Base-by-base conservation (phyloP, 2,113 vertebrate genomes). In the Sphaerodactylus townsendi region DNA sequence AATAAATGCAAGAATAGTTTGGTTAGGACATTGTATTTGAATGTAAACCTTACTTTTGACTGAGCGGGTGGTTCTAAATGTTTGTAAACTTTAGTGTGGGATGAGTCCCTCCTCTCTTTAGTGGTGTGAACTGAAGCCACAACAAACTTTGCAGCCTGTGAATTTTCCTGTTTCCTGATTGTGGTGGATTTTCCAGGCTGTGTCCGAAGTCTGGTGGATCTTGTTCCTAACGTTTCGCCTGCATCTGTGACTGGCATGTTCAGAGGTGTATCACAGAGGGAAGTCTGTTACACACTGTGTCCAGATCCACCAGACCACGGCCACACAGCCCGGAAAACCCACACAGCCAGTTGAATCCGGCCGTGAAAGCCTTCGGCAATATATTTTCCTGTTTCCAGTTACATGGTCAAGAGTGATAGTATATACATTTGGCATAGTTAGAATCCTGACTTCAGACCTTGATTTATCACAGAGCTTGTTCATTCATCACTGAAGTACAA, bases 391-490 rank as follows among this genome's bases (percentile, higher is more conserved):
- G 4, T 66, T 35, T 82, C 81, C 48, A 83, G 37, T 64, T 41
- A 28, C 4, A 0, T 23, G 82, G n/a, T 66, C 84, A 69, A 41
- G 3, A 85, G 0, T 28, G 73, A 0, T 5, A 35, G 4, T 13
- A 35, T 70, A 50, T 71, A 74, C 77, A 50, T 46, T 76, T 19
- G 35, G 4, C 46, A 66, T 44, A 75, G 72, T 30, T 35, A 53
- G 48, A 10, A 59, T 35, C 35, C 1, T 0, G 83, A 17, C 28
- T 25, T 30, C 1, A 1, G 2, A 33, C 28, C 5, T 17, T 81
- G 56, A 59, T 11, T 72, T 81, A 56, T 19, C 7, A 1, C 0
- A 30, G 41, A 73, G 48, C 79, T 0, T 75, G 76, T 84, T 11
- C 66, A 37, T 33, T 72, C 76, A 33, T 64, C 3, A 23, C 5